Evolutionary conservation across 1,140 invertebrate genomes (phyloP).

Genomic region (Drosophila virilis): DNA sequence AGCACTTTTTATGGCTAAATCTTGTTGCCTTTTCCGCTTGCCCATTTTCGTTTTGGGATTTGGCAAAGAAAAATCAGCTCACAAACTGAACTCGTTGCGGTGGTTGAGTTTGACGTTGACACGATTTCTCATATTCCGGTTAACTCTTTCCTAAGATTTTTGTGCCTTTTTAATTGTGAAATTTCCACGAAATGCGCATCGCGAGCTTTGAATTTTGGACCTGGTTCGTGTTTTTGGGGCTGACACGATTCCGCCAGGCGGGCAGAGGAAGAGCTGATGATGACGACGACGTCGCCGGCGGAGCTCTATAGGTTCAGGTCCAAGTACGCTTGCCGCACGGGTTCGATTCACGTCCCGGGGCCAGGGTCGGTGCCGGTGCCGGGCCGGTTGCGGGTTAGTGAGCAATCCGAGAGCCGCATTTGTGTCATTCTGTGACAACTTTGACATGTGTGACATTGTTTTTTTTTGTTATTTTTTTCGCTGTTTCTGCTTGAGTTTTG

Average conservation of each 20-base stretch:
- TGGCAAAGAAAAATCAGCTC: slow-evolving; percentile 38
- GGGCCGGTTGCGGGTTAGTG: slow-evolving; percentile 47
- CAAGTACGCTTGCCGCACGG: slow-evolving; percentile 18
- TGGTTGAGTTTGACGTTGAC: slow-evolving; percentile 39
- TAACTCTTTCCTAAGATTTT: slow-evolving; percentile 75
- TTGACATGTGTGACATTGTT: slow-evolving; percentile 83
- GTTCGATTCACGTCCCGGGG: slow-evolving; percentile 46
- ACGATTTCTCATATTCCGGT: slow-evolving; percentile 76
- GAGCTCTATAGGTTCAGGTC: slow-evolving; percentile 31
- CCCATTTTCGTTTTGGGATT: slow-evolving; percentile 5
- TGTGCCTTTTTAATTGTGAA: slow-evolving; percentile 78
- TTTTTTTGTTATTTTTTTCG: slow-evolving; percentile 39
- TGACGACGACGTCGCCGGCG: slow-evolving; percentile 4
- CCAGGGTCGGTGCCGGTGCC: slow-evolving; percentile 40
- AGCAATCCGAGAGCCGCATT: slow-evolving; percentile 78
- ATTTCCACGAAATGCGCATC: slow-evolving; percentile 77
- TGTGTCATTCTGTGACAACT: slow-evolving; percentile 82
- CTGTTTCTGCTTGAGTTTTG: slow-evolving; percentile 37
- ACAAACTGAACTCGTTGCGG: slow-evolving; percentile 11
- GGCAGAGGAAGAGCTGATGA: slow-evolving; percentile 21
- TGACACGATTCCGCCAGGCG: slow-evolving; percentile 68
- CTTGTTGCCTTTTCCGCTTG: slow-evolving; percentile 6
- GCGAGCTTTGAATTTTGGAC: slow-evolving; percentile 53
- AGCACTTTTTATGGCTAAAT: slow-evolving; percentile 21
- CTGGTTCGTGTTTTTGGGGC: slow-evolving; percentile 67